These are phyloP conservation scores for Meloidogyne chitwoodi DNA, from an alignment of 1,140 invertebrate species.

Conservation along the genomic window DNA sequence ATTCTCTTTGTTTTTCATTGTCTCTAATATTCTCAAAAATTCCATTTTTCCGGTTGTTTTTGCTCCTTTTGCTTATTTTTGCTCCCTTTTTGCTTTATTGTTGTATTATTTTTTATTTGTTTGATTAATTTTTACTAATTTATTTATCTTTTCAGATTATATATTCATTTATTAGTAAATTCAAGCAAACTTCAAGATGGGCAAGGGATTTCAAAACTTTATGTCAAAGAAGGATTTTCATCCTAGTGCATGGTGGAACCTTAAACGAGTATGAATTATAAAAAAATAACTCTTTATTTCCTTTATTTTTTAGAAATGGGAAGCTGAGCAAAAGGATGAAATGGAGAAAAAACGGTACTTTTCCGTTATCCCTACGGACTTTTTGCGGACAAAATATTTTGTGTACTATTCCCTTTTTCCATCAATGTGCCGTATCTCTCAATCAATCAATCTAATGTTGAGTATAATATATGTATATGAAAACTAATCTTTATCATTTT, in stretches of 20 bases:
- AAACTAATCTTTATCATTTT: too few species aligned
- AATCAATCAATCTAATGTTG: too few species aligned
- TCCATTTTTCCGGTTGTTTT: too few species aligned
- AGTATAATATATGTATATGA: too few species aligned
- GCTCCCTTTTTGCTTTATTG: neutral
- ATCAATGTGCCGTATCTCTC: too few species aligned
- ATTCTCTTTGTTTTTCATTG: neutral
- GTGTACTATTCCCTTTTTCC: too few species aligned
- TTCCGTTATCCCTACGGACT: too few species aligned
- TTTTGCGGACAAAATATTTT: too few species aligned
- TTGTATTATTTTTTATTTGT: too few species aligned
- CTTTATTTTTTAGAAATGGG: conserved; percentile 78
- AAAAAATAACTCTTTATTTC: neutral
- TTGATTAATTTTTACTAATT: too few species aligned
- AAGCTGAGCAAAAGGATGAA: conserved; percentile 95
- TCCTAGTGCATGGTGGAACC: conserved; percentile 92
- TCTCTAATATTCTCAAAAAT: neutral
- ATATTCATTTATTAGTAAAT: too few species aligned
- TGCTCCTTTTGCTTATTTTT: neutral
- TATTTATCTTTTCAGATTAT: too few species aligned
- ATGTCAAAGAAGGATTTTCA: conserved; percentile 99
- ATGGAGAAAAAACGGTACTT: conserved; percentile 94
- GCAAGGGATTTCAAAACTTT: conserved; percentile 99
- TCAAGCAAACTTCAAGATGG: conserved; percentile 70
- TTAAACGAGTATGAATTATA: conserved; percentile 74